phyloP scores from a whole-genome alignment of 2,113 vertebrate species.

The Oryzias melastigma region DNA sequence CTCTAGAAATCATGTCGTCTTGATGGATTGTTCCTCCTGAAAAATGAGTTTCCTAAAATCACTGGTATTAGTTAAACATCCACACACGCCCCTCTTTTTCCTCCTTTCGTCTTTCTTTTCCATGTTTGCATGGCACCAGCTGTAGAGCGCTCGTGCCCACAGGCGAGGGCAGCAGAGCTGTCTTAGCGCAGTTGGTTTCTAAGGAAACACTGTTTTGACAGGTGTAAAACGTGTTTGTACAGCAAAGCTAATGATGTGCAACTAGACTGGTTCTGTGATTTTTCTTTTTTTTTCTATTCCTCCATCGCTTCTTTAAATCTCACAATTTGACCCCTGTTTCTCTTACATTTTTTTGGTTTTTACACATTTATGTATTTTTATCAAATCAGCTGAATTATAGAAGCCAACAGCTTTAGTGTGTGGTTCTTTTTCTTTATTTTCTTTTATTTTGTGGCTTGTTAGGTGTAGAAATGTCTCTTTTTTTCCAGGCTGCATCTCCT shows the following conservation, averaged over 20 bases:
- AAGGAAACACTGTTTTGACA: slow-evolving; percentile 47
- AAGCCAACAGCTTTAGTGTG: slow-evolving; percentile 29
- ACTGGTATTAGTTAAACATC: slow-evolving; percentile 12
- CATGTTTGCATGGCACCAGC: slow-evolving; percentile 55
- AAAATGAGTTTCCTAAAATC: slow-evolving; percentile 5
- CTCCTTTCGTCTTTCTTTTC: slow-evolving; percentile 64
- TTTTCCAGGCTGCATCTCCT: slow-evolving; percentile 50
- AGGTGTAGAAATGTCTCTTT: slow-evolving; percentile 16
- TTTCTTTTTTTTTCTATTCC: slow-evolving; percentile 47
- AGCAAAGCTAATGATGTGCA: slow-evolving; percentile 47
- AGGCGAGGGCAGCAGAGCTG: slow-evolving; percentile 58
- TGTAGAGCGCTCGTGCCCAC: slow-evolving; percentile 47
- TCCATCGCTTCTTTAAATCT: slow-evolving; percentile 41
- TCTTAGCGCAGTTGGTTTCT: slow-evolving; percentile 49
- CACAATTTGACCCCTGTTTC: neutral
- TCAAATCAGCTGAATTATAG: slow-evolving; percentile 25
- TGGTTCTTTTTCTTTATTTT: slow-evolving; percentile 28
- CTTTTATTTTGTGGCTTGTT: slow-evolving; percentile 36
- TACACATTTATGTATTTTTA: slow-evolving; percentile 8
- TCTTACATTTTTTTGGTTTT: slow-evolving; percentile 8
- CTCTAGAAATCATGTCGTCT: slow-evolving; percentile 44
- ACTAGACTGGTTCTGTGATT: slow-evolving; percentile 58
- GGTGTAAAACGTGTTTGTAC: slow-evolving; percentile 52
- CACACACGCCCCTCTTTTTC: slow-evolving; percentile 39
- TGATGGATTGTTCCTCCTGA: slow-evolving; percentile 17